These are phyloP conservation scores for Drosophila orosa DNA, from an alignment of 1,140 invertebrate genomes.

Conservation along the genomic window DNA sequence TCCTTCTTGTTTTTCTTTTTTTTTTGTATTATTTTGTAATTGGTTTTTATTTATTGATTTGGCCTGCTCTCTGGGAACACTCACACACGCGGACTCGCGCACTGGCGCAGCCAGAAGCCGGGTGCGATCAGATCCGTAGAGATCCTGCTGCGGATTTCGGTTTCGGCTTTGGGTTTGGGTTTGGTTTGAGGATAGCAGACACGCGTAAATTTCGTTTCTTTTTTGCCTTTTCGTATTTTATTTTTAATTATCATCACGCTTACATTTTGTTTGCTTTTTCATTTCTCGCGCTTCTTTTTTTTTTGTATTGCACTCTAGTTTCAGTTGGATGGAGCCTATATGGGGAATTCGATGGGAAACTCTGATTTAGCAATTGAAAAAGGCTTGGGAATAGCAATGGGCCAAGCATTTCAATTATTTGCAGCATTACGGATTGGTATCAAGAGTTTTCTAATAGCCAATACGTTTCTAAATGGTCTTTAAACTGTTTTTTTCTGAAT, in stretches of 20 bases:
- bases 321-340: slow-evolving; percentile 35
- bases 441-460: background rate
- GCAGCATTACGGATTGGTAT: slow-evolving; percentile 1
- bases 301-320: slow-evolving; percentile 65
- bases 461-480: background rate
- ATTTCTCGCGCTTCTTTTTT: slow-evolving; percentile 44
- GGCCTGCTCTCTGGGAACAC: slow-evolving; percentile 52
- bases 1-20: slow-evolving; percentile 8
- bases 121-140: slow-evolving; percentile 40
- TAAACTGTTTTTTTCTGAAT: background rate
- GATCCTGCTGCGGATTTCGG: slow-evolving; percentile 56
- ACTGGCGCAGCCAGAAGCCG: slow-evolving; percentile 46
- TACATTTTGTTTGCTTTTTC: slow-evolving; percentile 67
- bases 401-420: background rate
- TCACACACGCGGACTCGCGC: slow-evolving; percentile 30
- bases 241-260: slow-evolving; percentile 68
- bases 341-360: slow-evolving; percentile 31
- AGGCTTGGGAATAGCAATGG: slow-evolving; percentile 23
- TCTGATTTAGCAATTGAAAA: slow-evolving; percentile 46
- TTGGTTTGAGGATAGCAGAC: slow-evolving; percentile 37
- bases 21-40: slow-evolving; percentile 63
- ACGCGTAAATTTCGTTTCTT: slow-evolving; percentile 52
- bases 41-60: slow-evolving; percentile 76
- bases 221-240: slow-evolving; percentile 35
- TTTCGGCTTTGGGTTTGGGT: slow-evolving; percentile 9